Conservation (phyloP, 1,140 invertebrate species). For the Orussus abietinus region DNA sequence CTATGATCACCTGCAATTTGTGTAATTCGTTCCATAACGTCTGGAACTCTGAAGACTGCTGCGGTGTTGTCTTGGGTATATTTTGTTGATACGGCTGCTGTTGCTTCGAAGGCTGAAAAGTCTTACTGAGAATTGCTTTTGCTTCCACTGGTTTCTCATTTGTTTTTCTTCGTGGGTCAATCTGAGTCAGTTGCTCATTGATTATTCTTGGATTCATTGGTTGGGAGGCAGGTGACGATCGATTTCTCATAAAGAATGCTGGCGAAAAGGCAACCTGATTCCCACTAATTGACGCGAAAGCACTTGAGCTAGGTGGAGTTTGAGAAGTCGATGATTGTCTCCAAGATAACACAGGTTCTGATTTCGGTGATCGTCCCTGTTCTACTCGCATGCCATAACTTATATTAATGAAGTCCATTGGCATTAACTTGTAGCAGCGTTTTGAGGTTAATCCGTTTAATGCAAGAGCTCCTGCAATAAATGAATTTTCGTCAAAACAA, state of each 20-base stretch:
- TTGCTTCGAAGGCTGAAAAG: too few species aligned
- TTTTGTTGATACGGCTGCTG: background rate
- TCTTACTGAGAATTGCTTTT: too few species aligned
- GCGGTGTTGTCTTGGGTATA: background rate
- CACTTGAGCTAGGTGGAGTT: conserved; percentile 16
- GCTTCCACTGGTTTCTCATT: too few species aligned
- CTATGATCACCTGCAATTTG: conserved; percentile 25
- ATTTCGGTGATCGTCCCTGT: conserved; percentile 39
- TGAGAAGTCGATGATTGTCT: conserved; percentile 5
- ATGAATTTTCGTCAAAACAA: background rate
- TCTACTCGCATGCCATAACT: conserved; percentile 52
- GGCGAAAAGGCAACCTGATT: conserved; percentile 28
- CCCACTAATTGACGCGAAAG: conserved; percentile 19
- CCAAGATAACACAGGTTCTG: conserved; percentile 9
- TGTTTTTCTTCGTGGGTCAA: conserved; percentile 1
- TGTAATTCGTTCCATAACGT: conserved; percentile 46
- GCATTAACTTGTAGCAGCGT: conserved; percentile 56
- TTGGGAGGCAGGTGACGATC: too few species aligned
- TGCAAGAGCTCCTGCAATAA: conserved; percentile 57
- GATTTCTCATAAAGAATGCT: conserved; percentile 43
- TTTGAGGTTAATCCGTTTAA: conserved; percentile 53
- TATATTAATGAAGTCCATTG: conserved; percentile 61
- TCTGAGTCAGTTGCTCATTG: conserved; percentile 4
- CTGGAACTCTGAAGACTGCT: conserved; percentile 35
- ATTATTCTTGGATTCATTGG: too few species aligned